Evolutionary conservation across 1,140 invertebrate species (phyloP).

Genomic region (Caenorhabditis briggsae): DNA sequence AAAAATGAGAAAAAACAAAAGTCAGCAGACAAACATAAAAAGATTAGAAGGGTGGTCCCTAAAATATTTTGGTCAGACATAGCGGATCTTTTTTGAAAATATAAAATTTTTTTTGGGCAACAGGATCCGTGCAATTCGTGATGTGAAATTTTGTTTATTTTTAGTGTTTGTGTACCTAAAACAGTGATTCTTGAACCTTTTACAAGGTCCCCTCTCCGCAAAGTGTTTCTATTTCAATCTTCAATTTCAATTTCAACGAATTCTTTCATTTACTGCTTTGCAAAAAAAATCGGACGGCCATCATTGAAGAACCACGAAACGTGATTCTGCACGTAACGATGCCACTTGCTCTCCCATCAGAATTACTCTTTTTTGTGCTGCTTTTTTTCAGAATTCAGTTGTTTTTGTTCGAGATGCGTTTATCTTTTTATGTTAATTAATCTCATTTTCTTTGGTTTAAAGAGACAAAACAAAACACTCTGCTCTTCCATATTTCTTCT

Average conservation of each 20-base stretch:
- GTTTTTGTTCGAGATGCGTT: neutral
- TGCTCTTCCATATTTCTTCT: no score
- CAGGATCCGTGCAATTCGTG: constrained; percentile 7
- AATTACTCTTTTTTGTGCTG: neutral
- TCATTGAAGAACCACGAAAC: constrained; percentile 6
- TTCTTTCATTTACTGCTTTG: constrained; percentile 16
- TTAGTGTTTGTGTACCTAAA: neutral
- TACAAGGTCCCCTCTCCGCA: neutral
- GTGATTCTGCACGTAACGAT: constrained; percentile 55
- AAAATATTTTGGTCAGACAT: neutral
- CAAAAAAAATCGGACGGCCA: constrained; percentile 6
- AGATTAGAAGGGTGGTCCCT: neutral
- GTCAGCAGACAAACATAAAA: constrained; percentile 11
- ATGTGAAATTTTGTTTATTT: constrained; percentile 1
- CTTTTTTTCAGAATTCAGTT: constrained; percentile 5
- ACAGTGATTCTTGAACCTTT: constrained; percentile 40
- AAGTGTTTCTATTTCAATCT: constrained; percentile 48
- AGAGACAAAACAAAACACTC: neutral
- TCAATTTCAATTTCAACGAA: neutral
- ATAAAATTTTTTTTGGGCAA: neutral
- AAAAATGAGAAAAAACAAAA: neutral
- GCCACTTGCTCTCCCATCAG: constrained; percentile 34
- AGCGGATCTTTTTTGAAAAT: neutral
- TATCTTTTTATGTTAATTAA: constrained; percentile 1
- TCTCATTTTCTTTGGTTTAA: neutral